Conservation (phyloP, 2,113 vertebrate species). For the Abramis brama region DNA sequence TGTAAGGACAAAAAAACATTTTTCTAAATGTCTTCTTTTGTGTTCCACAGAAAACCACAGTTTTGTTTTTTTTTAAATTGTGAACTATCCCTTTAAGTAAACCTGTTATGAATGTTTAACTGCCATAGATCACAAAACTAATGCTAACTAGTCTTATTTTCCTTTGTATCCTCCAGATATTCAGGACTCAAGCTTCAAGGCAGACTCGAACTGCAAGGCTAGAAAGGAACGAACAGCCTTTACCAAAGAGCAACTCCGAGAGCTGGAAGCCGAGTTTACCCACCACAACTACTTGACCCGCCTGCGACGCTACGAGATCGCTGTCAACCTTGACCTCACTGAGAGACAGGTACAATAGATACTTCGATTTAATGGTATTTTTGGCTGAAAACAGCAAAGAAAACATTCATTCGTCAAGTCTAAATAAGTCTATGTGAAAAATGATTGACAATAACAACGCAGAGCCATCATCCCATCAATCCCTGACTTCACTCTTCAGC, state of each 20-base stretch:
- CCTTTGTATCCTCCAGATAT: constrained; percentile 52
- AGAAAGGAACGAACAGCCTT: constrained; percentile 95
- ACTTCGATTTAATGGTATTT: not conserved
- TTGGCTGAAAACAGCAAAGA: not conserved
- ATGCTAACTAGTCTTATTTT: not conserved
- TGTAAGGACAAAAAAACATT: not conserved
- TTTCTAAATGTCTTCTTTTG: not conserved
- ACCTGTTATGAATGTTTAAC: not conserved
- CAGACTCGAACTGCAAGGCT: constrained; percentile 84
- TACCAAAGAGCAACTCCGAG: constrained; percentile 94
- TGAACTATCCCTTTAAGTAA: not conserved
- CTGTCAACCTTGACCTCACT: constrained; percentile 95
- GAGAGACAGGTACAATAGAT: constrained; percentile 86
- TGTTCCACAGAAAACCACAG: not conserved
- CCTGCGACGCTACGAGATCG: constrained; percentile 95
- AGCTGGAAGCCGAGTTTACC: constrained; percentile 94
- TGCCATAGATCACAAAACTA: not conserved
- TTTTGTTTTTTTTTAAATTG: not conserved
- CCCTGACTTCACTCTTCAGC: constrained; percentile 52
- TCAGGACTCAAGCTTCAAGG: constrained; percentile 77
- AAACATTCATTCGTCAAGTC: not conserved
- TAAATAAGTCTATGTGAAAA: constrained; percentile 3
- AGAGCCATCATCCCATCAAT: constrained; percentile 24
- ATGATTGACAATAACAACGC: constrained; percentile 1
- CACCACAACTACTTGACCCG: constrained; percentile 97